Conservation (phyloP, 2,797 vertebrate genomes). For the Neopelma chrysocephalum region DNA sequence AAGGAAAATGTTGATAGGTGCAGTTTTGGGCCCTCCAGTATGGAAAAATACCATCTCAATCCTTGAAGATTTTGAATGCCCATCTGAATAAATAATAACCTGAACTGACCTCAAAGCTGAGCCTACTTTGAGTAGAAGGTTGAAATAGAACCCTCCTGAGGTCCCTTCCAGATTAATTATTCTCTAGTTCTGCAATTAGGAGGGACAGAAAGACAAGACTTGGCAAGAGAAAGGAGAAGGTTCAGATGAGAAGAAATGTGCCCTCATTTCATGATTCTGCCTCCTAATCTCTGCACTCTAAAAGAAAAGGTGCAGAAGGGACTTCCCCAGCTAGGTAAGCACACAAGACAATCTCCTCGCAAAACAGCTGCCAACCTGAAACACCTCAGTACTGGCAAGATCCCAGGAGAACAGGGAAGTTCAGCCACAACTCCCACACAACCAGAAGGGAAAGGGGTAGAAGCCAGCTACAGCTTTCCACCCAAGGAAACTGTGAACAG, state of each 20-base stretch:
- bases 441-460: background rate
- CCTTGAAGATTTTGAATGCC: background rate
- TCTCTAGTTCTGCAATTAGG: background rate
- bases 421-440: background rate
- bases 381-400: background rate
- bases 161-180: background rate
- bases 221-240: background rate
- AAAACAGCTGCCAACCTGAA: background rate
- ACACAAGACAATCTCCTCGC: background rate
- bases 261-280: background rate
- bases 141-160: background rate
- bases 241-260: background rate
- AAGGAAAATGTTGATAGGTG: background rate
- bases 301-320: background rate
- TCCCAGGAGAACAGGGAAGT: background rate
- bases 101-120: background rate
- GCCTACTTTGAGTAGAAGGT: background rate
- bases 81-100: background rate
- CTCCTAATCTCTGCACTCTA: background rate
- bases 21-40: background rate
- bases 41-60: background rate
- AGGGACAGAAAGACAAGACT: background rate
- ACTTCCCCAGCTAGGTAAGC: background rate
- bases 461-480: background rate
- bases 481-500: background rate